phyloP scores from a whole-genome alignment of 2,888 invertebrate genomes.

The Nymphalis polychloros region DNA sequence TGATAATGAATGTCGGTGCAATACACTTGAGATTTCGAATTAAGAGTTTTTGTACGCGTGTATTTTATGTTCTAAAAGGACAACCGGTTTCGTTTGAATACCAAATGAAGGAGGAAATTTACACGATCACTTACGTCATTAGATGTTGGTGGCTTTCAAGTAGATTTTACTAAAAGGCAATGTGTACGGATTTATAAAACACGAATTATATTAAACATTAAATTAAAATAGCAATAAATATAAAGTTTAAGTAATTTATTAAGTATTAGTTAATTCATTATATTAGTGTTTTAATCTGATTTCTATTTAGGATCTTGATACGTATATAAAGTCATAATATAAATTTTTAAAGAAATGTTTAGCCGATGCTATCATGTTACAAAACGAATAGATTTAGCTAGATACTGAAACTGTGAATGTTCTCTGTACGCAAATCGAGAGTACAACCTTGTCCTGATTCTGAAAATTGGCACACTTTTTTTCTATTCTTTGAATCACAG shows the following conservation, averaged over 20 bases:
- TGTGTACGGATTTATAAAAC: background rate
- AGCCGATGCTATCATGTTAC: slow-evolving; percentile 40
- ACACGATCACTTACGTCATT: slow-evolving; percentile 38
- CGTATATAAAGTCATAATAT: background rate
- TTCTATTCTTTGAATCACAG: slow-evolving; percentile 52
- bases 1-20: slow-evolving; percentile 71
- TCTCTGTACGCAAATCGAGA: slow-evolving; percentile 66
- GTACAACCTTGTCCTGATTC: slow-evolving; percentile 75
- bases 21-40: slow-evolving; percentile 57
- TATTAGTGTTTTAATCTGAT: background rate
- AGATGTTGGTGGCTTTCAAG: slow-evolving; percentile 24
- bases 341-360: background rate
- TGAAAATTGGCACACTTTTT: slow-evolving; percentile 78
- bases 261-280: background rate
- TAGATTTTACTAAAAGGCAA: slow-evolving; percentile 1
- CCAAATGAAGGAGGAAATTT: slow-evolving; percentile 36
- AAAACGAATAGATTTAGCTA: slow-evolving; percentile 50
- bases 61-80: slow-evolving; percentile 32
- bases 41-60: slow-evolving; percentile 31
- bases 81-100: slow-evolving; percentile 38
- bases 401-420: slow-evolving; percentile 58
- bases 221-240: background rate
- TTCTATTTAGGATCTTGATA: background rate
- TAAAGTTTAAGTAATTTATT: background rate
- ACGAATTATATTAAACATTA: background rate